phyloP scores from a whole-genome alignment of 2,888 invertebrate genomes.

The Amiota communis region DNA sequence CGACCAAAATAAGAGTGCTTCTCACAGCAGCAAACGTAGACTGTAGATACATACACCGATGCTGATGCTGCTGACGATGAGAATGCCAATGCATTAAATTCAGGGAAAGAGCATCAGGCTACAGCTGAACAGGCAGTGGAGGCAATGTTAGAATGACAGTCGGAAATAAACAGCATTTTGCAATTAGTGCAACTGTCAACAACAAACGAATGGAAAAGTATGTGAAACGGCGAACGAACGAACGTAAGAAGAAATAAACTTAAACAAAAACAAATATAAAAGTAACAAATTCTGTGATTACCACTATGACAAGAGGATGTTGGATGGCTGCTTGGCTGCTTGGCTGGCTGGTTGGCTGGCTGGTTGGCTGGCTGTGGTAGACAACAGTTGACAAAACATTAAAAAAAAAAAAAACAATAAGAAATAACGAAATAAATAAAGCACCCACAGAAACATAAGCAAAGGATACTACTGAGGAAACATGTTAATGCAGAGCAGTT shows the following conservation, averaged over 20 bases:
- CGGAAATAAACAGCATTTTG: slow-evolving; percentile 57
- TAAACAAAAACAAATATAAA: too few species aligned
- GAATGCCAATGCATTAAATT: background rate
- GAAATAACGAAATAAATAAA: background rate
- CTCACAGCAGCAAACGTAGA: background rate
- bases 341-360: too few species aligned
- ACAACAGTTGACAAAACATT: too few species aligned
- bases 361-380: too few species aligned
- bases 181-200: slow-evolving; percentile 66
- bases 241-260: background rate
- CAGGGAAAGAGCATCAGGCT: background rate
- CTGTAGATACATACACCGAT: background rate
- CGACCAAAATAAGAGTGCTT: too few species aligned
- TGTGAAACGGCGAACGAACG: slow-evolving; percentile 2
- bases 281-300: background rate
- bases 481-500: too few species aligned
- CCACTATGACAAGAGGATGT: too few species aligned
- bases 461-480: too few species aligned
- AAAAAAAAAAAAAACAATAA: too few species aligned
- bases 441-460: background rate
- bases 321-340: too few species aligned
- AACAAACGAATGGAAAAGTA: slow-evolving; percentile 39
- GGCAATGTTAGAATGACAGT: background rate
- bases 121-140: background rate
- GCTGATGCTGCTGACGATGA: too few species aligned